A percentile compares a stretch with the other conserved stretches of the same genome.
Evolutionary conservation across 2,113 vertebrate species (phyloP).

Genomic region (Podarcis cretensis): DNA sequence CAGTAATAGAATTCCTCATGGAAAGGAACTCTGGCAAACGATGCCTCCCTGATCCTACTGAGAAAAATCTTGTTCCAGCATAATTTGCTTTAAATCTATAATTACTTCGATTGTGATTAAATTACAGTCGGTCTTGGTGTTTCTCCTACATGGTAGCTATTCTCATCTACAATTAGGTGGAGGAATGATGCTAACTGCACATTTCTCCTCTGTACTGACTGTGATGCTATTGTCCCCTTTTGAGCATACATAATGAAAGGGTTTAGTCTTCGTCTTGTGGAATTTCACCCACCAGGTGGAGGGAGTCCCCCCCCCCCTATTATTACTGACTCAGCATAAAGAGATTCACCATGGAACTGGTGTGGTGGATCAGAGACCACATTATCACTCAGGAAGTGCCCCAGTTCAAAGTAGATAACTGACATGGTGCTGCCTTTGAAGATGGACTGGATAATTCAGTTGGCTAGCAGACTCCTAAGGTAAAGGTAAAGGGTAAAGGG

Average conservation of each 20-base stretch:
- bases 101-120: constrained; percentile 37
- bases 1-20: neutral
- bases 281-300: neutral
- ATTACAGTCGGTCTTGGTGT: constrained; percentile 14
- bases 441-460: neutral
- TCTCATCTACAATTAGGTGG: constrained; percentile 13
- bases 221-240: neutral
- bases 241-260: neutral
- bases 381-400: neutral
- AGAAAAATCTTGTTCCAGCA: constrained; percentile 10
- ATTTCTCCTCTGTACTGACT: constrained; percentile 13
- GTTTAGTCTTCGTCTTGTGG: neutral
- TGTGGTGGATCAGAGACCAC: neutral
- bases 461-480: neutral
- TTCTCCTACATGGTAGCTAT: neutral
- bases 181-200: constrained; percentile 24
- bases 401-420: neutral
- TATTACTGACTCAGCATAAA: accelerated
- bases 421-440: neutral
- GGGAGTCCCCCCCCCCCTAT: neutral
- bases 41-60: neutral
- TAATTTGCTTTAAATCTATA: constrained; percentile 28
- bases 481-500: too few relatives aligned
- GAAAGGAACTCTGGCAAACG: neutral
- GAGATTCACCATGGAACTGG: neutral